phyloP scores from a whole-genome alignment of 1,140 invertebrate genomes.

The Penaeus indicus region DNA sequence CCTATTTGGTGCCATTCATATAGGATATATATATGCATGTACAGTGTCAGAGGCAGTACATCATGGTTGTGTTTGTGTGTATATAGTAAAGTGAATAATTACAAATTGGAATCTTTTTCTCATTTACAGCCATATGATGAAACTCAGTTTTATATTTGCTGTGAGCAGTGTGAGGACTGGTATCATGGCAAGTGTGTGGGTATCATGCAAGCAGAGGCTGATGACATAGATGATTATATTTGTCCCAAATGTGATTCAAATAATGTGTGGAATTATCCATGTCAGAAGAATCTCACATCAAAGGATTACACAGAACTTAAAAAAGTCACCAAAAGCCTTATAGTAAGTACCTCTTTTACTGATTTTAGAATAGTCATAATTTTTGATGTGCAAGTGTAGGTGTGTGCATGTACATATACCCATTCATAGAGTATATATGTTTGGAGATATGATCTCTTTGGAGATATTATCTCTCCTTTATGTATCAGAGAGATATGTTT shows the following conservation, averaged over 20 bases:
- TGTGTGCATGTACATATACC: background rate
- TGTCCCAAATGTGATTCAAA: conserved; percentile 95
- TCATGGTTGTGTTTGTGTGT: too few species aligned
- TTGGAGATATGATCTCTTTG: background rate
- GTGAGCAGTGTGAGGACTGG: conserved; percentile 98
- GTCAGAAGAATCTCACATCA: conserved; percentile 86
- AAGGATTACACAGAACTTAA: conserved; percentile 88
- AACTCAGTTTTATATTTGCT: conserved; percentile 96
- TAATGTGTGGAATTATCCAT: conserved; percentile 88
- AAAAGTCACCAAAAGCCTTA: conserved; percentile 90
- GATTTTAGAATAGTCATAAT: background rate
- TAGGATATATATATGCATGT: too few species aligned
- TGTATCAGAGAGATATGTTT: background rate
- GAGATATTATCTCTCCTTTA: background rate
- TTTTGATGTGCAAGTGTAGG: background rate
- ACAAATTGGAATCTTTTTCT: conserved; percentile 4
- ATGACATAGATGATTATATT: conserved; percentile 95
- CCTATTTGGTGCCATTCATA: too few species aligned
- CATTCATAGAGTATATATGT: background rate
- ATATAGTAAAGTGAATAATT: background rate
- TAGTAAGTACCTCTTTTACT: conserved; percentile 74
- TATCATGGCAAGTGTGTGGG: conserved; percentile 98
- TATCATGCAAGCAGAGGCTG: conserved; percentile 92
- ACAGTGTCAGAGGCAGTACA: too few species aligned
- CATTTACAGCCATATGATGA: conserved; percentile 91